Base-by-base conservation (phyloP, 1,140 invertebrate species). In the Lepeophtheirus salmonis region DNA sequence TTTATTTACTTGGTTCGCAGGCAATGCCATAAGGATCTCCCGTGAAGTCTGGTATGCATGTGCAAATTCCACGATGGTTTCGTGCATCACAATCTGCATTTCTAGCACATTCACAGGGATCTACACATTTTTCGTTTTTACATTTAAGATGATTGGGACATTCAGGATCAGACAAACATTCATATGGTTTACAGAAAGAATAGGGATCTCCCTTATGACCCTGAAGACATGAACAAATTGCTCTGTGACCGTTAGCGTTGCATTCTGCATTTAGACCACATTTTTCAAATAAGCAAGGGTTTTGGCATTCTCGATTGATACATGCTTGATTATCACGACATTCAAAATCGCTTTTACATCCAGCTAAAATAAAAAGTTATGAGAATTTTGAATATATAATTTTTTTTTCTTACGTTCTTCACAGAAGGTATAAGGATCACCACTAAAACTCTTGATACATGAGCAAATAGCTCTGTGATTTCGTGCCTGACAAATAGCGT, bases 261-360 rank as follows among this genome's bases (percentile, higher is more conserved):
- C 88, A 91, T 21, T 82, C 71, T 13, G 88, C 86, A 63, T 86
- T 84, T 0, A 74, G 61, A 14, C 88, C 87, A 67, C 89, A 91
- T 48, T 83, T 82, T 1, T 83, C 82, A 61, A 81, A 80, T 2
- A 75, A 68, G 65, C 88, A 91, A 0, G 85, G 81, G 69, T 89
- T 80, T 18, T 83, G 71, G 68, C 89, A 94, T 66, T 87, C 78
- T 48, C 80, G 76, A 63, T 89, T 84, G 58, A 90, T 77, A 66
- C 89, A 94, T 20, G 86, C 83, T 70, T 89, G 79, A 30, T 79
- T 79, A 21, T 82, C 73, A 3, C 83, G 77, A 69, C 89, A 92
- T 60, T 90, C 87, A 22, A 80, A 80, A 67, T 91, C 85, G 59
- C 79, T 79, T 63, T 84, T 78, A 68, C 89, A 94, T 66, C 88